Evolutionary conservation across 2,888 invertebrate genomes (phyloP), one percentile per base, ranked within the genome.

Genomic region (Caenorhabditis zanzibari): DNA sequence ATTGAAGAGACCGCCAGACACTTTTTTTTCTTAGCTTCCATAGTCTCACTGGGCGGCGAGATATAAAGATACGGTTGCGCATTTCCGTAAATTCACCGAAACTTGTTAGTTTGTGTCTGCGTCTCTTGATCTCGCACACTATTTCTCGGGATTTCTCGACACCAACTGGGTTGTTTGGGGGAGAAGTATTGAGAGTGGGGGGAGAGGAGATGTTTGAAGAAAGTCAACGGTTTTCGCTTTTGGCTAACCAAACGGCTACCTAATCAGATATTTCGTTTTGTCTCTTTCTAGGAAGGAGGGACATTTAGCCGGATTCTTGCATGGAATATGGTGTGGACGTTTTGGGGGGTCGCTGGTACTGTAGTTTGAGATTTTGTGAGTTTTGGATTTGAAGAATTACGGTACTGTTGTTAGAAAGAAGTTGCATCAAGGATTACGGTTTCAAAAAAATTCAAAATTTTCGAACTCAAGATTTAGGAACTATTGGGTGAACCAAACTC

Each of bases 11-110:
- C 59, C 52, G n/a, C 41, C 41, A 38, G 19, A 32, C 28, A 22
- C 47, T 19, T 19, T 47, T 19, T n/a, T 19, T 47, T 47, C 19
- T 47, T 44, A 12, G 49, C 63, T 61, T n/a, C n/a, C n/a, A n/a
- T n/a, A n/a, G n/a, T 54, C 41, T 52, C 52, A 52, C 5, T 66
- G 68, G 71, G 79, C 79, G 79, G 79, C 79, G 63, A 79, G 79
- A 79, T 79, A 71, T 79, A 79, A 79, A 79, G 79, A 79, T 79
- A 79, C 79, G 79, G 79, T 79, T 79, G 79, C 79, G 79, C 79
- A 79, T 79, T 79, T 79, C 79, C 79, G 79, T 79, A 71, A 79
- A 63, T 79, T 79, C 71, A 19, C 22, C 14, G 54, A 64, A 79
- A 79, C 79, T 79, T 79, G 79, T 79, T 79, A 71, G 79, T 79